Conservation (phyloP, 2,888 invertebrate genomes). For the Emesis russula region DNA sequence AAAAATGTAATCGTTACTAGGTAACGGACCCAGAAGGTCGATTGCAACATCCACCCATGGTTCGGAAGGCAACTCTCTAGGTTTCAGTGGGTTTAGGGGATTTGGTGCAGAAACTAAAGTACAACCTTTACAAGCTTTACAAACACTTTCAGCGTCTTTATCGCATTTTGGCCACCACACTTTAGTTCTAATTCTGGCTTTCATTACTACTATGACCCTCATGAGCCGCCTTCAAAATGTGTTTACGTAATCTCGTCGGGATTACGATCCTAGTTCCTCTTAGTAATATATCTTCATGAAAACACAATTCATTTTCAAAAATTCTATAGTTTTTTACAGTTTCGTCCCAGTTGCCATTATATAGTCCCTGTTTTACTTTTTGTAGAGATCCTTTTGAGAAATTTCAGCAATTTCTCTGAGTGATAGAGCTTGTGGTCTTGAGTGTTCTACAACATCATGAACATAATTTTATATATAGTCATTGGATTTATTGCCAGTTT, state of each 20-base stretch:
- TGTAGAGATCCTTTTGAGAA: not conserved
- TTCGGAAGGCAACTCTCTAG: not conserved
- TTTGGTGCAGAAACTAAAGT: not conserved
- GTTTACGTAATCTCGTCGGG: not conserved
- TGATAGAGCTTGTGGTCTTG: not conserved
- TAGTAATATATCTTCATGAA: slow-evolving; percentile 10
- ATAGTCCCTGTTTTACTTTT: slow-evolving; percentile 5
- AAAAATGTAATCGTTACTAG: not conserved
- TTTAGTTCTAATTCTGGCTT: not conserved
- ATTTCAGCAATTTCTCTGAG: not conserved
- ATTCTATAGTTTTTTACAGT: slow-evolving; percentile 8
- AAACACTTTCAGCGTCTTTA: not conserved
- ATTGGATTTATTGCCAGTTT: not conserved
- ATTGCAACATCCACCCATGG: slow-evolving; percentile 20
- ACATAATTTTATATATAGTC: not conserved
- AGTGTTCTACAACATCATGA: not conserved
- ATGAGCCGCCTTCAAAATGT: not conserved
- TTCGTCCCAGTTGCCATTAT: slow-evolving; percentile 10
- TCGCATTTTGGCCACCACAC: slow-evolving; percentile 23
- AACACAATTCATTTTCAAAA: slow-evolving; percentile 2
- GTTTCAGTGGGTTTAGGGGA: not conserved
- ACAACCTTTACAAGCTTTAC: not conserved
- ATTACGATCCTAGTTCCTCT: slow-evolving; percentile 20
- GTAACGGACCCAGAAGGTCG: slow-evolving; percentile 21
- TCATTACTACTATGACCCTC: not conserved